These are phyloP conservation scores for Tiaroga cobitis DNA, from an alignment of 2,797 vertebrate species.

Conservation along the genomic window DNA sequence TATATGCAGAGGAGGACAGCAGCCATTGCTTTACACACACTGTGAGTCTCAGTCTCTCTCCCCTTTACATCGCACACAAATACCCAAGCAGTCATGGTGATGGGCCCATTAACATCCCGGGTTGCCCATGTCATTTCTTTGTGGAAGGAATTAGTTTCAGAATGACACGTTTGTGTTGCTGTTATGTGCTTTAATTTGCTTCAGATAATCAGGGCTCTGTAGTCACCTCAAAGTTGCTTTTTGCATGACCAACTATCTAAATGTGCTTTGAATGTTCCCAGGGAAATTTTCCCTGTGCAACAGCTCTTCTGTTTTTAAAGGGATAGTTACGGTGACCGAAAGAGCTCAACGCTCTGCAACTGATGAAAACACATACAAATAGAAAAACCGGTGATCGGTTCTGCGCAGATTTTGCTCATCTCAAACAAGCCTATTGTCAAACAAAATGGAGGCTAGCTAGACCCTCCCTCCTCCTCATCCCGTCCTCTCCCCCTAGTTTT, in stretches of 20 bases:
- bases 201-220: conserved; percentile 43
- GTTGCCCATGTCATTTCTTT: conserved; percentile 35
- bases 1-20: conserved; percentile 90
- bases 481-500: no score
- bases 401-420: no score
- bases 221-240: conserved; percentile 31
- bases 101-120: conserved; percentile 38
- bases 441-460: no score
- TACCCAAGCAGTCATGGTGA: conserved; percentile 28
- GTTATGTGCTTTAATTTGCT: conserved; percentile 50
- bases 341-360: no score
- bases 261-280: conserved; percentile 22
- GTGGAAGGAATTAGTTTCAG: conserved; percentile 41
- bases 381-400: no score
- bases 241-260: conserved; percentile 11
- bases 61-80: conserved; percentile 10
- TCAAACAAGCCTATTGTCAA: no score
- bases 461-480: no score
- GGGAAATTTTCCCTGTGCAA: not conserved
- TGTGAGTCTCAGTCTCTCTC: conserved; percentile 73
- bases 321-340: not conserved
- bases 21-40: conserved; percentile 90
- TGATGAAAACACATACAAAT: no score
- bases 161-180: conserved; percentile 39
- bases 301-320: not conserved